Percentiles rank a stretch among this genome's conserved stretches.
phyloP scores from a whole-genome alignment of 2,888 invertebrate species.

The Drosophila affinis region DNA sequence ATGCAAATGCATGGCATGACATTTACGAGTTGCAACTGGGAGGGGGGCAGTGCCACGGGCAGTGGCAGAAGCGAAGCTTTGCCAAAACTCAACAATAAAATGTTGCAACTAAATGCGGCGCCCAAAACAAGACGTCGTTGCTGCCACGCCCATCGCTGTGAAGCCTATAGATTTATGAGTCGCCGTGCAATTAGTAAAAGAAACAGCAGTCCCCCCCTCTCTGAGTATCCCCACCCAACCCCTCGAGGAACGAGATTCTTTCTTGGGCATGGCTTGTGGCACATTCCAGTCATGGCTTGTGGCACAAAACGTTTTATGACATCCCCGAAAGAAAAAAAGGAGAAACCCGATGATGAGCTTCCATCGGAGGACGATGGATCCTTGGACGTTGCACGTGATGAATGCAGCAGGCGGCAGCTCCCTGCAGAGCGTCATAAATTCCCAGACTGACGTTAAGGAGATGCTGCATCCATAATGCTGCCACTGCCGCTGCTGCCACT shows the following conservation, averaged over 20 bases:
- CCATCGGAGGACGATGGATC: conserved; percentile 51
- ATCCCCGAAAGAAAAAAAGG: conserved; percentile 1
- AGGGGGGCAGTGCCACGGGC: conserved; percentile 6
- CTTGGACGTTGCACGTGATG: conserved; percentile 71
- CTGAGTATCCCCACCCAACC: no score
- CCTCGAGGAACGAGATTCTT: conserved; percentile 9
- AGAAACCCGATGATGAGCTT: conserved; percentile 67
- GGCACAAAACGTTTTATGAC: conserved; percentile 35
- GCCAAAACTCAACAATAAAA: conserved; percentile 79
- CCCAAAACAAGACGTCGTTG: conserved; percentile 66
- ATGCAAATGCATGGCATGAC: conserved; percentile 76
- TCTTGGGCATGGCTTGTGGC: conserved; percentile 33
- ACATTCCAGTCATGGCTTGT: conserved; percentile 33
- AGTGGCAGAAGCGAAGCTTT: conserved; percentile 44
- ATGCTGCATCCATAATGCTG: conserved; percentile 32
- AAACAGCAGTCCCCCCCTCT: conserved; percentile 24
- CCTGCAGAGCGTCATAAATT: conserved; percentile 60
- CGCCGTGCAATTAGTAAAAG: conserved; percentile 59
- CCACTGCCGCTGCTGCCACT: not conserved
- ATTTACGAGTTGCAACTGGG: conserved; percentile 70
- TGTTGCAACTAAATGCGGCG: conserved; percentile 79
- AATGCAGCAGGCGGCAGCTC: conserved; percentile 56
- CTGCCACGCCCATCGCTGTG: conserved; percentile 52
- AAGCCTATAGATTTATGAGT: conserved; percentile 63
- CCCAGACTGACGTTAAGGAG: conserved; percentile 41